Base-by-base conservation (phyloP, 2,888 invertebrate species). In the Lasioglossum malachurum region DNA sequence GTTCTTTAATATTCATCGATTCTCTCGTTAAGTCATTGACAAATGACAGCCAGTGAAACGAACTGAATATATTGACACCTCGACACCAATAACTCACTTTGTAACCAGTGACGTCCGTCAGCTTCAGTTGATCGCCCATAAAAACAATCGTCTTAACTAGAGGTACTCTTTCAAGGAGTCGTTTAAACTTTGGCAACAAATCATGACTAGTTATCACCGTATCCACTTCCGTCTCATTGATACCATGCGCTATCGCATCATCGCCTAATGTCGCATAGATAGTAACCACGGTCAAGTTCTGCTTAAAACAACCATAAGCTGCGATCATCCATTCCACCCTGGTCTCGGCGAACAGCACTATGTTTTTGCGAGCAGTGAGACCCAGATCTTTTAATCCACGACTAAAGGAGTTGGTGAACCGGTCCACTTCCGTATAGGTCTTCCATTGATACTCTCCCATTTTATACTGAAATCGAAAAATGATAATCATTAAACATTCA, bases 321-420 rank as follows among this genome's bases (percentile, higher is more conserved):
- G 99, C 98, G 76, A 99, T 96, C 97, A 99, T 98, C 99, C 99
- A 99, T 96, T 99, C 99, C 75, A 98, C 98, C 91, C 99, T 96
- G 0, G 99, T 99, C 96, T 99, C 99, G 0, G 99, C 99, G 96
- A 99, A 99, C 94, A 99, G 97, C 80, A 98, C 98, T 90, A 99
- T 96, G 95, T 98, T 98, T 87, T 97, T 96, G 16, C 96, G 96
- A 14, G 98, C 97, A 91, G 96, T 95, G 92, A 98, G 97, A 46
- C 98, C 99, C 60, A 98, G 95, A 93, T 97, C 97, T 67, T 97
- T 96, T 87, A 99, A 96, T 0, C 99, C 99, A 82, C 97, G 97
- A 75, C 98, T 98, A 95, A 99, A 98, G 91, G 97, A 96, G 0
- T 96, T 96, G 7, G 98, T 97, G 94, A 97, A 96, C n/a, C 96